A percentile compares a stretch with the other conserved stretches of the same genome.
Evolutionary conservation across 1,140 invertebrate genomes (phyloP).

Genomic region (Aphis craccivora): DNA sequence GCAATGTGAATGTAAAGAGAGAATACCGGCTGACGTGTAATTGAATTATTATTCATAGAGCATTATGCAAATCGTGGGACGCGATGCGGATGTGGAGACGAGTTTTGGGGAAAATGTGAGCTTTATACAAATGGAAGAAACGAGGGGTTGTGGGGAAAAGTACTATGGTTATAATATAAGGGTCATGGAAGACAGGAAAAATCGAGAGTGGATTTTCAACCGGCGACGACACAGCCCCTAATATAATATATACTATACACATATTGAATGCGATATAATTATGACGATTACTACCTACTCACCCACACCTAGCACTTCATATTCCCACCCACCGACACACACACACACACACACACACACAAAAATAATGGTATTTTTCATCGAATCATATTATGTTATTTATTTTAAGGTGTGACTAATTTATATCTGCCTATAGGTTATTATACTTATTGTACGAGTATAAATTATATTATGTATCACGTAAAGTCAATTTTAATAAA

Average conservation of each 20-base stretch:
- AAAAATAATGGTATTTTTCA: neutral
- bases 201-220: neutral
- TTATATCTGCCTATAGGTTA: neutral
- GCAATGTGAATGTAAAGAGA: neutral
- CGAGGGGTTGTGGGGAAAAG: constrained; percentile 5
- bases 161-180: neutral
- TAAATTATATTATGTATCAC: neutral
- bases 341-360: neutral
- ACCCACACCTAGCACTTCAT: neutral
- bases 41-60: constrained; percentile 56
- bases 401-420: neutral
- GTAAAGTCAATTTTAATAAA: neutral
- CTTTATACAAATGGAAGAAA: neutral
- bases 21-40: constrained; percentile 27
- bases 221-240: neutral
- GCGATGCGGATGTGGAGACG: constrained; percentile 19
- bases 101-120: constrained; percentile 5
- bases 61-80: constrained; percentile 43
- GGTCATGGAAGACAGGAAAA: constrained; percentile 31
- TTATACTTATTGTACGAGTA: neutral
- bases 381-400: neutral
- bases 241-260: neutral
- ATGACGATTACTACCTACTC: neutral
- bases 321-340: too few species aligned
- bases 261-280: neutral